Conservation (phyloP, 2,888 invertebrate genomes). For the Ectemnius continuus region DNA sequence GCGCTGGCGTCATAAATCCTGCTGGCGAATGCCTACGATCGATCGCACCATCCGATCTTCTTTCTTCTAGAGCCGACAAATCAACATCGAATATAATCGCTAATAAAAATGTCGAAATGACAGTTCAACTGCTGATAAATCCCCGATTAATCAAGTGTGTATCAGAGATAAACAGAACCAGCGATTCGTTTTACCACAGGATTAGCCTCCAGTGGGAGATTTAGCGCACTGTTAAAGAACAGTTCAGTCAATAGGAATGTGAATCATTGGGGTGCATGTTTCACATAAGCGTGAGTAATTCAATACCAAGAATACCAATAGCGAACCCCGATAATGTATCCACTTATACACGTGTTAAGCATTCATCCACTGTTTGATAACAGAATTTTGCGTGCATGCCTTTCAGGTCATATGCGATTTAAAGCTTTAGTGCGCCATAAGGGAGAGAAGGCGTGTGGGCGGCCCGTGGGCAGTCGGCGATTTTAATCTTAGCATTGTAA, state of each 20-base stretch:
- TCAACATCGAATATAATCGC: conserved; percentile 42
- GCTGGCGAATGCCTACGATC: conserved; percentile 51
- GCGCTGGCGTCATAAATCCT: conserved; percentile 50
- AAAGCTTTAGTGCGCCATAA: conserved; percentile 53
- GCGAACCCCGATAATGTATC: conserved; percentile 17
- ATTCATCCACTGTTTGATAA: conserved; percentile 44
- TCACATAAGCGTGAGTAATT: conserved; percentile 32
- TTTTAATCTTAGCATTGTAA: conserved; percentile 59
- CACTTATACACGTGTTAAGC: conserved; percentile 18
- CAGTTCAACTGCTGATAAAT: conserved; percentile 31
- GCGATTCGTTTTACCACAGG: conserved; percentile 24
- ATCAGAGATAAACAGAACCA: conserved; percentile 26
- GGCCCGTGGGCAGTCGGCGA: conserved; percentile 35
- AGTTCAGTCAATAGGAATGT: neutral
- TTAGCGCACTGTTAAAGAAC: neutral
- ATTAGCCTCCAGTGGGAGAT: neutral
- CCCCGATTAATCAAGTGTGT: conserved; percentile 20
- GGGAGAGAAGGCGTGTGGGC: conserved; percentile 20
- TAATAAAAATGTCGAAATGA: conserved; percentile 39
- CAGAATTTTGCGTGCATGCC: conserved; percentile 46
- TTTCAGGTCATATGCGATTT: conserved; percentile 47
- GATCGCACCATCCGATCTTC: conserved; percentile 36
- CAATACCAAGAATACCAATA: conserved; percentile 22
- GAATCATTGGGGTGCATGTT: neutral
- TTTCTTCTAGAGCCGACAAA: conserved; percentile 35